phyloP scores from a whole-genome alignment of 2,113 vertebrate species.

The Bostrychus sinensis region DNA sequence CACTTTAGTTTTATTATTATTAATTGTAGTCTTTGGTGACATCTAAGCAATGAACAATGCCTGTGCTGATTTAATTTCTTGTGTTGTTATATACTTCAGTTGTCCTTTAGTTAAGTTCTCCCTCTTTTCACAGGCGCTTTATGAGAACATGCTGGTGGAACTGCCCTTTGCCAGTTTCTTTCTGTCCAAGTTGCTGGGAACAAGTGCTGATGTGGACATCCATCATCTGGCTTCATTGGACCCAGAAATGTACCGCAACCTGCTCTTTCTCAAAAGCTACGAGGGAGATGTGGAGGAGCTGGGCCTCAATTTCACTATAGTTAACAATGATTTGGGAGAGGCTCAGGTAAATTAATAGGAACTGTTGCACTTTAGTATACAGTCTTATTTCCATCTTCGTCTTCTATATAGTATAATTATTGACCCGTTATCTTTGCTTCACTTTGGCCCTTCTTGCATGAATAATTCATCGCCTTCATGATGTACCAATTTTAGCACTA shows the following conservation, averaged over 20 bases:
- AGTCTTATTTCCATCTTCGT: constrained; percentile 25
- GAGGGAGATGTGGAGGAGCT: constrained; percentile 96
- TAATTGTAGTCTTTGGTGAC: constrained; percentile 23
- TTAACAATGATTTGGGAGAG: constrained; percentile 97
- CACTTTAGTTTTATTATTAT: constrained; percentile 29
- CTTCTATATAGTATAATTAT: constrained; percentile 9
- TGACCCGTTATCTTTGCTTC: constrained; percentile 25
- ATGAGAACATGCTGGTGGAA: constrained; percentile 99
- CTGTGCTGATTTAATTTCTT: neutral
- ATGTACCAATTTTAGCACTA: constrained; percentile 50
- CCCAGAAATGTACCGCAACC: constrained; percentile 95
- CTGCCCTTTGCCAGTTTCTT: constrained; percentile 98
- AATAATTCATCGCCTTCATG: constrained; percentile 69
- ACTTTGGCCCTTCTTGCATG: constrained; percentile 48
- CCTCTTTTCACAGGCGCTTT: constrained; percentile 85
- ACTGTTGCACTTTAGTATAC: constrained; percentile 44
- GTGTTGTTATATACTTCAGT: no score
- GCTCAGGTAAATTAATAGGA: constrained; percentile 83
- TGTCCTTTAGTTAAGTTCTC: constrained; percentile 16
- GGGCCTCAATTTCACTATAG: constrained; percentile 96
- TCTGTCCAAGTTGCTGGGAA: constrained; percentile 96
- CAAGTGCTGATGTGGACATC: constrained; percentile 97
- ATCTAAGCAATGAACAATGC: no score
- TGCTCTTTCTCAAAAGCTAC: constrained; percentile 98
- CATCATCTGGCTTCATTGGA: constrained; percentile 97